phyloP scores from a whole-genome alignment of 2,888 invertebrate genomes.

The Cerastis rubricosa region DNA sequence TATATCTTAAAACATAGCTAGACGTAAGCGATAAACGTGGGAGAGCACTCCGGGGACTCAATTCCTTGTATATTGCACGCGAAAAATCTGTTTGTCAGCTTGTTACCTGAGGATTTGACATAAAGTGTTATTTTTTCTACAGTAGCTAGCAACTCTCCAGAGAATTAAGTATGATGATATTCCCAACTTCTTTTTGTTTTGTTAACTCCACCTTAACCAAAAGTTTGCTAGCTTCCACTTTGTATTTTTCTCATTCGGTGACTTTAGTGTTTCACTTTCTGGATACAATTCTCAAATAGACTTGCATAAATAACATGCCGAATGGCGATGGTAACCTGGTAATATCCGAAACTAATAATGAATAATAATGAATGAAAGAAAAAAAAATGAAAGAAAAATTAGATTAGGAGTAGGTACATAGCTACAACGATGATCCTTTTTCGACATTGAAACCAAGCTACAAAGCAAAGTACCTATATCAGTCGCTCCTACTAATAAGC shows the following conservation, averaged over 20 bases:
- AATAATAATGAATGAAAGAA: neutral
- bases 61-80: slow-evolving; percentile 59
- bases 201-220: slow-evolving; percentile 32
- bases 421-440: neutral
- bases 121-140: slow-evolving; percentile 54
- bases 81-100: slow-evolving; percentile 65
- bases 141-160: slow-evolving; percentile 51
- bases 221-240: slow-evolving; percentile 32
- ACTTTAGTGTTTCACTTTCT: neutral
- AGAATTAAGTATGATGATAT: slow-evolving; percentile 57
- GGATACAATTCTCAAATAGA: neutral
- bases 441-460: neutral
- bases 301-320: neutral
- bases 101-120: slow-evolving; percentile 60
- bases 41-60: slow-evolving; percentile 56
- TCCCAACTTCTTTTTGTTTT: slow-evolving; percentile 51
- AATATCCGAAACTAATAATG: neutral
- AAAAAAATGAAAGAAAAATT: neutral
- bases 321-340: neutral
- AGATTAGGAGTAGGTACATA: neutral
- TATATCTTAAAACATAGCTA: slow-evolving; percentile 59
- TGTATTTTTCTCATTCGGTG: slow-evolving; percentile 14
- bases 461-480: slow-evolving; percentile 18
- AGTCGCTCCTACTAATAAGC: slow-evolving; percentile 35
- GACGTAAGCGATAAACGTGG: slow-evolving; percentile 61